Conservation (phyloP, 2,113 vertebrate genomes). For the Microtus ochrogaster region DNA sequence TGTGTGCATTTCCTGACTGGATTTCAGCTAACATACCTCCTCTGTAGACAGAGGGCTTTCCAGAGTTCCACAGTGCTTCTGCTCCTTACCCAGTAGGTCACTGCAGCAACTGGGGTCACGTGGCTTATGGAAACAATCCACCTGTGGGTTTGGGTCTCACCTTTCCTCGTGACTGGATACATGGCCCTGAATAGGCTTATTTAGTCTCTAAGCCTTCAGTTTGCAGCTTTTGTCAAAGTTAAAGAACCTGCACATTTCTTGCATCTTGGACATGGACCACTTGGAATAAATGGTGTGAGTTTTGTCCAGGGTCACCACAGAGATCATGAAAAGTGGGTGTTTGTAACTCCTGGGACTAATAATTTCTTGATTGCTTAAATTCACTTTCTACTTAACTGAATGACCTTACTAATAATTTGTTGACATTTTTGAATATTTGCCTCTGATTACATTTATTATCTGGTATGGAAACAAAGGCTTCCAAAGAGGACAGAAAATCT, state of each 20-base stretch:
- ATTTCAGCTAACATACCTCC: neutral
- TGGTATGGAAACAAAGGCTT: neutral
- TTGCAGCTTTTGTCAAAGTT: neutral
- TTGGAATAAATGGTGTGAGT: neutral
- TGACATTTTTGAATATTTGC: neutral
- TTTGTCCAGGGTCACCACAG: neutral
- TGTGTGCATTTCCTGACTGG: neutral
- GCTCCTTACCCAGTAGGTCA: neutral
- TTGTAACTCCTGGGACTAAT: neutral
- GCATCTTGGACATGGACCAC: neutral
- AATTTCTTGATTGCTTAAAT: conserved; percentile 34
- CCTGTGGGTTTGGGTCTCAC: neutral
- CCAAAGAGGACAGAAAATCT: neutral
- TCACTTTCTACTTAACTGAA: neutral
- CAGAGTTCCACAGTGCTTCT: neutral
- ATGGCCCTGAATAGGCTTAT: neutral
- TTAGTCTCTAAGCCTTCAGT: neutral
- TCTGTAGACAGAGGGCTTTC: no score
- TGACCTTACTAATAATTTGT: neutral
- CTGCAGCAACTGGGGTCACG: neutral
- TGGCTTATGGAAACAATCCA: neutral
- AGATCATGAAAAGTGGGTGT: neutral
- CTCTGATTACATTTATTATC: neutral
- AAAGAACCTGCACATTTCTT: neutral
- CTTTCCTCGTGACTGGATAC: neutral